Base-by-base conservation (phyloP, 2,888 invertebrate species). In the Imbricaverruca yamaguchii region DNA sequence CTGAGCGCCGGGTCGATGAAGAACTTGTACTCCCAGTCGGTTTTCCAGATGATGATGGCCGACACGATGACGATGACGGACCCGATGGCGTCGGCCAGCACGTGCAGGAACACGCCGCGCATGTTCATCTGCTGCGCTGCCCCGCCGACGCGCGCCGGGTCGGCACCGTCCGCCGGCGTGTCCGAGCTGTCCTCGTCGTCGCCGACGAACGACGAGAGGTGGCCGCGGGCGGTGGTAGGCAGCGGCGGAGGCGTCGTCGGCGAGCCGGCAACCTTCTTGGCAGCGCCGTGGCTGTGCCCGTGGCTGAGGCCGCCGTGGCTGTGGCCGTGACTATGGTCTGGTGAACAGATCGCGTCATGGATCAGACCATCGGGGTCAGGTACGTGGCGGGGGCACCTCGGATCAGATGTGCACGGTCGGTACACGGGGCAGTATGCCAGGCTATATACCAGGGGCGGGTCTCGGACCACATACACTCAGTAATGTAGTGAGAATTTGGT, bases 51-150 rank as follows among this genome's bases (percentile, higher is more conserved):
- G 83, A 92, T 89, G 84, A 91, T 85, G 11, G 97, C 96, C 81
- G 96, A 95, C 80, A 93, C 91, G 78, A 96, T 93, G 18, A 97
- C 97, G 85, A 97, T 94, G 2, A 96, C 91, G 0, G 96, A 96
- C 81, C 99, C 99, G 80, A 99, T 89, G 39, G 98, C 98, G 89
- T 99, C 99, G 80, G 98, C 97, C 65, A 99, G 88, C 9, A 99
- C 94, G 87, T 99, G 99, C 81, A 99, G 90, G 87, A 98, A 99
- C n/a, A 98, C 98, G n/a, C 98, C 99, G 81, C 95, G 92, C 97
- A 99, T 99, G 87, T 99, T 99, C 93, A 99, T 93, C 87, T 97
- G 95, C 6, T 92, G 92, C 0, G 93, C 81, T 23, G 80, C 61
- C 15, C 65, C 69, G 25, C 77, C 77, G 21, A 57, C 9, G 12